Percentiles rank a stretch among this genome's conserved stretches.
Evolutionary conservation across 2,888 invertebrate genomes (phyloP).

Genomic region (Platycheirus rosarum): DNA sequence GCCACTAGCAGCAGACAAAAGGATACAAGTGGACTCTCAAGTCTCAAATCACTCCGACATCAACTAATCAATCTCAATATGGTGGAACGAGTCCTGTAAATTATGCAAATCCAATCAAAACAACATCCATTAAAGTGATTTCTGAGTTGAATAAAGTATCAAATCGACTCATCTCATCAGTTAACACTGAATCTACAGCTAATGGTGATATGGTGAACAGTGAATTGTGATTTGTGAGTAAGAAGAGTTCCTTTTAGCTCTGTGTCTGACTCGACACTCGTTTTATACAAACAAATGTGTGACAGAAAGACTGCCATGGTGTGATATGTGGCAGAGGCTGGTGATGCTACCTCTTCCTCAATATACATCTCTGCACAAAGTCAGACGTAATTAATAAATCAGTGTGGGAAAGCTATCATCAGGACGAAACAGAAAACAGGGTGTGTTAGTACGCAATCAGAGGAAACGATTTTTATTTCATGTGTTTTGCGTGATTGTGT

Average conservation of each 20-base stretch:
- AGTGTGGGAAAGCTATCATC: slow-evolving; percentile 46
- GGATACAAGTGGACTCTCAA: slow-evolving; percentile 16
- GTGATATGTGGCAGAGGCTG: background rate
- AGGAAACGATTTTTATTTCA: slow-evolving; percentile 18
- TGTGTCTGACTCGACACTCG: background rate
- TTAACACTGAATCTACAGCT: background rate
- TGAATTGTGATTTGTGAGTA: background rate
- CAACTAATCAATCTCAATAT: slow-evolving; percentile 65
- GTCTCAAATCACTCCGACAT: slow-evolving; percentile 18
- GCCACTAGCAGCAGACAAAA: slow-evolving; percentile 14
- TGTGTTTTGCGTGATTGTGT: background rate
- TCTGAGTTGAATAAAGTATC: slow-evolving; percentile 54
- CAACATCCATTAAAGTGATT: slow-evolving; percentile 68
- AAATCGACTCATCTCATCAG: slow-evolving; percentile 20
- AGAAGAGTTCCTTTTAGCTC: slow-evolving; percentile 34
- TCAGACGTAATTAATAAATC: slow-evolving; percentile 61
- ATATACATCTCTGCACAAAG: background rate
- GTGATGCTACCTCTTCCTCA: background rate
- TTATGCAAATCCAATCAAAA: slow-evolving; percentile 70
- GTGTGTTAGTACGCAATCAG: slow-evolving; percentile 28
- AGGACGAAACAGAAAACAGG: slow-evolving; percentile 7
- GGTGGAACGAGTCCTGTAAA: slow-evolving; percentile 49
- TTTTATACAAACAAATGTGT: slow-evolving; percentile 5
- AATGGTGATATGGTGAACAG: no score
- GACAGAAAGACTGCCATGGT: background rate